A percentile compares a stretch with the other conserved stretches of the same genome.
Evolutionary conservation across 2,888 invertebrate species (phyloP).

Genomic region (Crossocerus cetratus): DNA sequence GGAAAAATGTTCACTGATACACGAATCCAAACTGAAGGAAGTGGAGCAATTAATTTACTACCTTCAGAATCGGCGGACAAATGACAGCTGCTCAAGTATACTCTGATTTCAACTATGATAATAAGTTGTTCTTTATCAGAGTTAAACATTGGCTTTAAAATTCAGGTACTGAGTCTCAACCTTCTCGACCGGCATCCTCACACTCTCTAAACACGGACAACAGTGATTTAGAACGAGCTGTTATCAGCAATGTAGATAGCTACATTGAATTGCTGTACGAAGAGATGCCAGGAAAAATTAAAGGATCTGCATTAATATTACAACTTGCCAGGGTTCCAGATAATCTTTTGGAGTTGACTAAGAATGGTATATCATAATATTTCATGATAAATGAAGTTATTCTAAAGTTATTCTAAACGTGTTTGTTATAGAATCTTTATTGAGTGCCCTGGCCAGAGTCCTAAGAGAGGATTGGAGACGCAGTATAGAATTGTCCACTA

Average conservation of each 20-base stretch:
- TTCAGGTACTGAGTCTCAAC: slow-evolving; percentile 60
- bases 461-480: slow-evolving; percentile 98
- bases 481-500: slow-evolving; percentile 96
- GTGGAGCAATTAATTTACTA: slow-evolving; percentile 93
- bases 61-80: slow-evolving; percentile 86
- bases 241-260: slow-evolving; percentile 91
- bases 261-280: slow-evolving; percentile 98
- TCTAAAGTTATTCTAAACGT: slow-evolving; percentile 1
- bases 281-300: slow-evolving; percentile 93
- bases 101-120: neutral
- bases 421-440: slow-evolving; percentile 86
- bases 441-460: slow-evolving; percentile 96
- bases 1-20: slow-evolving; percentile 90
- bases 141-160: slow-evolving; percentile 34
- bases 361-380: slow-evolving; percentile 85
- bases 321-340: slow-evolving; percentile 95
- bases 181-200: slow-evolving; percentile 71
- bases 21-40: slow-evolving; percentile 88
- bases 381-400: neutral
- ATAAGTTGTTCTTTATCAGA: neutral
- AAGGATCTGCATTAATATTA: slow-evolving; percentile 93
- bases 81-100: slow-evolving; percentile 57
- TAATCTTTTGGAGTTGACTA: slow-evolving; percentile 94
- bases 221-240: slow-evolving; percentile 80
- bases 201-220: slow-evolving; percentile 66